phyloP scores from a whole-genome alignment of 2,797 vertebrate species.

The Columba guinea region DNA sequence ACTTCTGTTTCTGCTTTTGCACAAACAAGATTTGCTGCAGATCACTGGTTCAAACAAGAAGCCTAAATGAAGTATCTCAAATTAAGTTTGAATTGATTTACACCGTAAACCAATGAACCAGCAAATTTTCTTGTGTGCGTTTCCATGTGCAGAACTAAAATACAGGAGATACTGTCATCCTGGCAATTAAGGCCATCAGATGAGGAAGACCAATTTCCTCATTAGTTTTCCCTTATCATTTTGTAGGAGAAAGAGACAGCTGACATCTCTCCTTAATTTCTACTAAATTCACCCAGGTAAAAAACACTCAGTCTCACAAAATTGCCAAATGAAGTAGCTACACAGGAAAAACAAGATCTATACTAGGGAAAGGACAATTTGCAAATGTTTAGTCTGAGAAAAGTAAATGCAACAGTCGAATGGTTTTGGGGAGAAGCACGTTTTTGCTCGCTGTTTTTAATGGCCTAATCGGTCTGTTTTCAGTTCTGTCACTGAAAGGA shows the following conservation, averaged over 20 bases:
- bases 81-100: conserved; percentile 77
- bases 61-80: conserved; percentile 78
- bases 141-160: conserved; percentile 54
- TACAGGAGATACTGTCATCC: conserved; percentile 64
- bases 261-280: background rate
- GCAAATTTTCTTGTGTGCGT: conserved; percentile 74
- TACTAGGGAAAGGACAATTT: background rate
- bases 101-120: conserved; percentile 71
- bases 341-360: background rate
- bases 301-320: background rate
- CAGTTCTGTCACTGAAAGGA: background rate
- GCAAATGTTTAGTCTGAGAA: background rate
- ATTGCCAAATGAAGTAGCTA: background rate
- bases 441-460: background rate
- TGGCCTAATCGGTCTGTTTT: background rate
- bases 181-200: conserved; percentile 38
- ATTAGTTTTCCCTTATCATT: background rate
- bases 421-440: background rate
- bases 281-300: background rate
- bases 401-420: background rate
- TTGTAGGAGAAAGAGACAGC: background rate
- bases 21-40: conserved; percentile 77
- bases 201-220: background rate
- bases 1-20: conserved; percentile 68
- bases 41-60: conserved; percentile 73